Conservation (phyloP, 2,113 vertebrate genomes). For the Suncus etruscus region DNA sequence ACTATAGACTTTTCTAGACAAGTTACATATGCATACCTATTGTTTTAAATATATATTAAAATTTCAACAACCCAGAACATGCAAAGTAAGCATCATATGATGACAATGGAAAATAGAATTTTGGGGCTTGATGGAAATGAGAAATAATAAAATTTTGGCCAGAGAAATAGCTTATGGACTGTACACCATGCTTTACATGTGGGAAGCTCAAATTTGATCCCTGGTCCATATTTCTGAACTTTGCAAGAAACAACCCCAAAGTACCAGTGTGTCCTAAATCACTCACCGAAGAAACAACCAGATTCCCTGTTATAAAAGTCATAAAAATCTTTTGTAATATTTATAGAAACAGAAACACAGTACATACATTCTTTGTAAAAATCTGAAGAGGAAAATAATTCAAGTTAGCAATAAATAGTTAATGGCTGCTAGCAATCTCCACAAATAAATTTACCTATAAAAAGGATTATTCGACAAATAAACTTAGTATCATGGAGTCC, state of each 20-base stretch:
- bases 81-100: neutral
- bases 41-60: slow-evolving; percentile 29
- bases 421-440: neutral
- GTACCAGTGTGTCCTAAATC: too few species aligned
- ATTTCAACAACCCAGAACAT: neutral
- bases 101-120: neutral
- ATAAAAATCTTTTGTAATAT: neutral
- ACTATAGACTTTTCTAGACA: neutral
- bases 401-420: slow-evolving; percentile 7
- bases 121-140: neutral
- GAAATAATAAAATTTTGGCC: neutral
- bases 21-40: neutral
- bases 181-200: too few species aligned
- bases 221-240: too few species aligned
- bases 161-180: too few species aligned
- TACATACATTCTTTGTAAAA: too few species aligned
- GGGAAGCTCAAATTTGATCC: too few species aligned
- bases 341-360: neutral
- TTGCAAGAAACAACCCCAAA: too few species aligned
- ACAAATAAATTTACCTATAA: neutral
- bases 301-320: neutral
- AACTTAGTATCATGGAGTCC: neutral
- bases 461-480: neutral
- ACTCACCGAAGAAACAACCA: neutral
- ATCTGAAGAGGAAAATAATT: neutral